Evolutionary conservation across 2,888 invertebrate species (phyloP).

Genomic region (Agrilus mali): DNA sequence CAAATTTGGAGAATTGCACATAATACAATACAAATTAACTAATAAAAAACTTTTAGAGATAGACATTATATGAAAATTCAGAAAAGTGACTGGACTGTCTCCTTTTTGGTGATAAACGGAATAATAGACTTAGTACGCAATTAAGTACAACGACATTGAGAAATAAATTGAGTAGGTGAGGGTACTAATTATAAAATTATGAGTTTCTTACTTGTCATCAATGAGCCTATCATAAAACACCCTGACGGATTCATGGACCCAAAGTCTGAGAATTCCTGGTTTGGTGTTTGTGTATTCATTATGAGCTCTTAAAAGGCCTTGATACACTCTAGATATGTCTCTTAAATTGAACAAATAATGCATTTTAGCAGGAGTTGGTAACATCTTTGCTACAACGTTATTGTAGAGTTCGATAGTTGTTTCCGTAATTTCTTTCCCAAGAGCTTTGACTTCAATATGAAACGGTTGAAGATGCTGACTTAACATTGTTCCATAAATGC

Average conservation of each 20-base stretch:
- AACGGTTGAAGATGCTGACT: conserved; percentile 65
- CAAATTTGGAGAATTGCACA: too few relatives aligned
- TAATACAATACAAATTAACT: too few relatives aligned
- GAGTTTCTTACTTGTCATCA: conserved; percentile 57
- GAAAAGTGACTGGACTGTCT: too few relatives aligned
- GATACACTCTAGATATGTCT: conserved; percentile 76
- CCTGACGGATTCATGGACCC: conserved; percentile 77
- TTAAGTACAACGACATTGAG: too few relatives aligned
- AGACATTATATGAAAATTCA: too few relatives aligned
- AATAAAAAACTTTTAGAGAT: too few relatives aligned
- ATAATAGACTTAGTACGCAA: too few relatives aligned
- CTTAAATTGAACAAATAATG: conserved; percentile 83
- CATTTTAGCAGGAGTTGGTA: conserved; percentile 81
- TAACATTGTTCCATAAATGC: conserved; percentile 78
- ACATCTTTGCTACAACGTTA: conserved; percentile 55
- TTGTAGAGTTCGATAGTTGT: conserved; percentile 71
- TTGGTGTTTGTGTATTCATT: conserved; percentile 66
- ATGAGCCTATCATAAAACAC: conserved; percentile 76
- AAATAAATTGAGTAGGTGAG: too few relatives aligned
- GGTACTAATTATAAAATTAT: too few relatives aligned
- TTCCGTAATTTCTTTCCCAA: conserved; percentile 52
- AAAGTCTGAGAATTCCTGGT: conserved; percentile 57
- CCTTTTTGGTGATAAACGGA: too few relatives aligned
- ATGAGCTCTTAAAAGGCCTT: conserved; percentile 68
- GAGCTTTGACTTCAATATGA: conserved; percentile 64